Conservation (phyloP, 92 coral and sea anemone species). For the Umimayanthus chanpuru region DNA sequence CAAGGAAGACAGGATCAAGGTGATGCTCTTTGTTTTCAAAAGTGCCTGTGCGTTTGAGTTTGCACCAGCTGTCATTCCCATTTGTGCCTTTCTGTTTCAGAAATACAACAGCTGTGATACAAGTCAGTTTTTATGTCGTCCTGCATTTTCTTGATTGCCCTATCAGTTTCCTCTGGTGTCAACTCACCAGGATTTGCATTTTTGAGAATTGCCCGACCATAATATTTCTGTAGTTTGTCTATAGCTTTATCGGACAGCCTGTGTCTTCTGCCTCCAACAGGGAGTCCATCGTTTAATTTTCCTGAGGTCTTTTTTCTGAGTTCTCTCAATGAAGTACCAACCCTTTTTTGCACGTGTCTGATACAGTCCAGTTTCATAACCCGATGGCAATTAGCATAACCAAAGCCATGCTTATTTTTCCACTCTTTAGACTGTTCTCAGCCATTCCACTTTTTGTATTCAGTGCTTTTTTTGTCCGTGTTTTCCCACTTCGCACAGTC, state of each 20-base stretch:
- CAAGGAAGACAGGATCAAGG: too few species aligned
- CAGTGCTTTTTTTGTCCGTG: constrained; percentile 38
- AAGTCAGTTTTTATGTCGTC: constrained; percentile 44
- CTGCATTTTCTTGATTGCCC: constrained; percentile 19
- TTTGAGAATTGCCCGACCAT: constrained; percentile 43
- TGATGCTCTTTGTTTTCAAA: constrained; percentile 48
- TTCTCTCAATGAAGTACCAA: constrained; percentile 45
- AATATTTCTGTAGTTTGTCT: constrained; percentile 45
- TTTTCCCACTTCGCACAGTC: constrained; percentile 51
- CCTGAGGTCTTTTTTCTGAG: constrained; percentile 33
- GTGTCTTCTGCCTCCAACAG: constrained; percentile 47
- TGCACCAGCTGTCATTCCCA: constrained; percentile 49
- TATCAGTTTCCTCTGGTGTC: constrained; percentile 34
- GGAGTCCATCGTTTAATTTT: constrained; percentile 34
- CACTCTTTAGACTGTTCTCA: constrained; percentile 30
- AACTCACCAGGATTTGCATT: constrained; percentile 40
- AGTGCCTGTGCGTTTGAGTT: constrained; percentile 10
- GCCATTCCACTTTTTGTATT: constrained; percentile 46
- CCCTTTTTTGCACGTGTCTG: too few species aligned
- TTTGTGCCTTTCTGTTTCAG: constrained; percentile 29
- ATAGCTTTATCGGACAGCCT: background rate
- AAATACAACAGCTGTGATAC: constrained; percentile 38
- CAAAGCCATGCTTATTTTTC: constrained; percentile 41
- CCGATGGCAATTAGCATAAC: constrained; percentile 39
- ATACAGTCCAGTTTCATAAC: constrained; percentile 61